Conservation (phyloP, 1,140 invertebrate genomes). For the Elymnias hypermnestra region DNA sequence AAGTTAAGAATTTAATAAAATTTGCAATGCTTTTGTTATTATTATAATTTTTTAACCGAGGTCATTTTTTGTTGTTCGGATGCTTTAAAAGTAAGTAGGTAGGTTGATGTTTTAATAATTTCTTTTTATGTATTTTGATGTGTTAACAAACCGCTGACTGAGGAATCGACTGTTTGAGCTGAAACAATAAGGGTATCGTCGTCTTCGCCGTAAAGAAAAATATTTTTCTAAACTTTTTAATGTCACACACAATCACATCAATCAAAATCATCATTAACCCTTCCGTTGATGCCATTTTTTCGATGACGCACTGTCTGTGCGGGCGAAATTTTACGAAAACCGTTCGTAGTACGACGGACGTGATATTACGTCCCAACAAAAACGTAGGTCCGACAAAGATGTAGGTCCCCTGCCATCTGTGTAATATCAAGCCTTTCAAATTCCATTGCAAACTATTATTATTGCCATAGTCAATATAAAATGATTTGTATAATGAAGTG, state of each 20-base stretch:
- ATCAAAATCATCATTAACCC: conserved; percentile 18
- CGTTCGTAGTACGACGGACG: too few relatives aligned
- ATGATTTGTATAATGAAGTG: too few relatives aligned
- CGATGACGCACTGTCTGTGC: too few relatives aligned
- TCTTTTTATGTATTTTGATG: conserved; percentile 10
- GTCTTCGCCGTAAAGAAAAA: conserved; percentile 46
- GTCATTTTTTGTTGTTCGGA: too few relatives aligned
- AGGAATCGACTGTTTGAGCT: conserved; percentile 60
- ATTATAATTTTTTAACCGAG: neutral
- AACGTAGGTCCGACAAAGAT: too few relatives aligned
- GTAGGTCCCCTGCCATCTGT: too few relatives aligned
- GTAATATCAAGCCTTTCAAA: too few relatives aligned
- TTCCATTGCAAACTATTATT: too few relatives aligned
- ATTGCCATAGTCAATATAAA: too few relatives aligned
- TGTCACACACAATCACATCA: conserved; percentile 47
- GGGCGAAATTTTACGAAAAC: too few relatives aligned
- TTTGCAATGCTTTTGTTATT: neutral
- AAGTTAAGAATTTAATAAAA: conserved; percentile 1
- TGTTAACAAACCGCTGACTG: conserved; percentile 51
- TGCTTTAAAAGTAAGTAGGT: conserved; percentile 3
- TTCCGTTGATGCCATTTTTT: too few relatives aligned
- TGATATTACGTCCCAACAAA: too few relatives aligned
- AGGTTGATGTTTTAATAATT: conserved; percentile 8
- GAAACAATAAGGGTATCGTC: conserved; percentile 59
- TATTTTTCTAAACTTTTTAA: conserved; percentile 75